Conservation (phyloP, 2,113 vertebrate species). For the Protomyctophum bolini region DNA sequence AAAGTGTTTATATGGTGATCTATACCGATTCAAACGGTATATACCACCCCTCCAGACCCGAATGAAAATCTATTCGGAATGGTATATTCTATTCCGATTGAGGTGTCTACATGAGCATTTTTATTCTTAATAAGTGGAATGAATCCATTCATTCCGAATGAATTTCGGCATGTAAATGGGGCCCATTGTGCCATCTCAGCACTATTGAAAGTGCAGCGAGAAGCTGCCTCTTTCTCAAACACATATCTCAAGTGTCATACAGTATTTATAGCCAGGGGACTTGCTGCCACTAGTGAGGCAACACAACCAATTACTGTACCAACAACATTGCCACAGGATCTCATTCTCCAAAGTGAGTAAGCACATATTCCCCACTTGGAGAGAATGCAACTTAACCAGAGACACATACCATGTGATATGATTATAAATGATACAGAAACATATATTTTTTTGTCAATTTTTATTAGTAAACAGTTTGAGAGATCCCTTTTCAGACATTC, state of each 20-base stretch:
- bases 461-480: constrained; percentile 91
- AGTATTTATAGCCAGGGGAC: constrained; percentile 44
- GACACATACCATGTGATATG: background rate
- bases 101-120: too few species aligned
- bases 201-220: constrained; percentile 52
- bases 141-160: too few species aligned
- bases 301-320: constrained; percentile 32
- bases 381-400: background rate
- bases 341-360: constrained; percentile 6
- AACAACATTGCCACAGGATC: constrained; percentile 49
- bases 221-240: constrained; percentile 38
- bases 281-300: constrained; percentile 28
- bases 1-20: too few species aligned
- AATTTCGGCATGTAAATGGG: too few species aligned
- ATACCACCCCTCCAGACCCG: too few species aligned
- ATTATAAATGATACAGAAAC: background rate
- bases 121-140: too few species aligned
- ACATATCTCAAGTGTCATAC: constrained; percentile 62
- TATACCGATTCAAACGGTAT: too few species aligned
- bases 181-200: constrained; percentile 34
- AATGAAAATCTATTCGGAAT: too few species aligned
- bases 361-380: background rate
- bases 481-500: constrained; percentile 83
- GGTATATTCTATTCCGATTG: too few species aligned
- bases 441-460: constrained; percentile 57